phyloP scores from a whole-genome alignment of 2,888 invertebrate species.

The Lasius fuliginosus region DNA sequence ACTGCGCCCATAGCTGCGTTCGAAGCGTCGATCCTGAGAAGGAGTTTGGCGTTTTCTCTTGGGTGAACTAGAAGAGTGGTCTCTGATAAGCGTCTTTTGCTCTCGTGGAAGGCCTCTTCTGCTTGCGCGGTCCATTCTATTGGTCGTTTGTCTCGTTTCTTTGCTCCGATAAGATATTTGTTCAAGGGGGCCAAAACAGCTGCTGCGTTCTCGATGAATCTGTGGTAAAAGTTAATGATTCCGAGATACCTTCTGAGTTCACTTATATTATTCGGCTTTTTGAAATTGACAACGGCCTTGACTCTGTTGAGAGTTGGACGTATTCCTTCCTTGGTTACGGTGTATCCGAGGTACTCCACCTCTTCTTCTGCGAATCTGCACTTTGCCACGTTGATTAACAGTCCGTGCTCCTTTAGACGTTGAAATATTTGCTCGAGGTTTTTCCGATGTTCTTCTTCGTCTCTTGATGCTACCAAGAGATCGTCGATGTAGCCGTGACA shows the following conservation, averaged over 20 bases:
- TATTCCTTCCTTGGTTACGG: not conserved
- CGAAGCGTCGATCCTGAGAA: not conserved
- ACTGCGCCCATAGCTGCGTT: constrained; percentile 8
- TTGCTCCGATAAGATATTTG: not conserved
- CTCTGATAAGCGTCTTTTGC: constrained; percentile 10
- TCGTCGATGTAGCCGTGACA: not conserved
- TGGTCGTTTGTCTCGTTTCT: constrained; percentile 37
- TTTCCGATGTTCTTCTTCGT: not conserved
- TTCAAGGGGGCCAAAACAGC: not conserved
- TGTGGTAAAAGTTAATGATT: constrained; percentile 31
- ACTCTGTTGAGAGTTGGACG: not conserved
- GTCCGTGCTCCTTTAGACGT: not conserved
- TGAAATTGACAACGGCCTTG: not conserved
- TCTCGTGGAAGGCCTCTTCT: not conserved
- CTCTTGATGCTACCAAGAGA: not conserved
- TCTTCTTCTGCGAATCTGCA: not conserved
- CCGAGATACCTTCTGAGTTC: constrained; percentile 39
- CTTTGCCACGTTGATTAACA: not conserved
- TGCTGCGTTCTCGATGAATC: constrained; percentile 16
- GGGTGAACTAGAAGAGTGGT: constrained; percentile 2
- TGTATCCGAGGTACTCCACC: constrained; percentile 24
- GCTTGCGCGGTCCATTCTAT: constrained; percentile 1
- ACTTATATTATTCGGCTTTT: not conserved
- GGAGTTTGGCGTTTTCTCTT: not conserved
- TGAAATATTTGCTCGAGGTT: not conserved